Conservation (phyloP, 2,797 vertebrate species). For the Scomberomorus guttatus region DNA sequence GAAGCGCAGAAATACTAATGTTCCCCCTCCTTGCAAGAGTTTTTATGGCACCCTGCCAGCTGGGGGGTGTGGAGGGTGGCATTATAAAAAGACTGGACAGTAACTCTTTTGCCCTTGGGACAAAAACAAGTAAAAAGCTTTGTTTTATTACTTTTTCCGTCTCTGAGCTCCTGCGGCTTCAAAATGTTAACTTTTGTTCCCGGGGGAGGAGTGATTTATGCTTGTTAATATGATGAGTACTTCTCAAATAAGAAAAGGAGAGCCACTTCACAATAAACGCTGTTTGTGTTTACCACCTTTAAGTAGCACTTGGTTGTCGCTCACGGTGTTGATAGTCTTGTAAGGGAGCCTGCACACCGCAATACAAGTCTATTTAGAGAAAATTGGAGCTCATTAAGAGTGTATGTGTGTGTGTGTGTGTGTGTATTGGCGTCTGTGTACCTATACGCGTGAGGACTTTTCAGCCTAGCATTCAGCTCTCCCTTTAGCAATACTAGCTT, state of each 20-base stretch:
- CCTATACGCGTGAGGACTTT: conserved; percentile 58
- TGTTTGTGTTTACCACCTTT: conserved; percentile 74
- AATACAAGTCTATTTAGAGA: conserved; percentile 67
- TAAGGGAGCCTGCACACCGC: conserved; percentile 33
- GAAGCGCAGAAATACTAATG: conserved; percentile 74
- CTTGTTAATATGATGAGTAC: conserved; percentile 52
- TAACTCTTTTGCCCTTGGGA: conserved; percentile 75
- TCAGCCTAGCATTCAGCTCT: conserved; percentile 71
- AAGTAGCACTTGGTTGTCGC: conserved; percentile 54
- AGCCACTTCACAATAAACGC: conserved; percentile 52
- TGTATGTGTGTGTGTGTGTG: conserved; percentile 23
- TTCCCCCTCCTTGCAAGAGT: conserved; percentile 55
- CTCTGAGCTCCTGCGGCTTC: neutral
- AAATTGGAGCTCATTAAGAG: conserved; percentile 72
- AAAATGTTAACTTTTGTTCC: conserved; percentile 61
- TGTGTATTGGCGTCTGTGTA: conserved; percentile 30
- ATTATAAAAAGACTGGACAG: conserved; percentile 60
- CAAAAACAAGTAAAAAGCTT: conserved; percentile 57
- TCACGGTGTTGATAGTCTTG: conserved; percentile 57
- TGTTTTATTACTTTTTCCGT: conserved; percentile 45
- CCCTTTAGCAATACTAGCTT: conserved; percentile 80
- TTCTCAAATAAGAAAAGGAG: conserved; percentile 59
- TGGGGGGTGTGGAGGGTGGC: conserved; percentile 19
- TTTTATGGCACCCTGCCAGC: conserved; percentile 67
- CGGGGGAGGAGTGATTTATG: conserved; percentile 34